A percentile compares a stretch with the other conserved stretches of the same genome.
These are phyloP conservation scores for Lithophane semibrunnea DNA, from an alignment of 2,888 invertebrate species.

Conservation along the genomic window DNA sequence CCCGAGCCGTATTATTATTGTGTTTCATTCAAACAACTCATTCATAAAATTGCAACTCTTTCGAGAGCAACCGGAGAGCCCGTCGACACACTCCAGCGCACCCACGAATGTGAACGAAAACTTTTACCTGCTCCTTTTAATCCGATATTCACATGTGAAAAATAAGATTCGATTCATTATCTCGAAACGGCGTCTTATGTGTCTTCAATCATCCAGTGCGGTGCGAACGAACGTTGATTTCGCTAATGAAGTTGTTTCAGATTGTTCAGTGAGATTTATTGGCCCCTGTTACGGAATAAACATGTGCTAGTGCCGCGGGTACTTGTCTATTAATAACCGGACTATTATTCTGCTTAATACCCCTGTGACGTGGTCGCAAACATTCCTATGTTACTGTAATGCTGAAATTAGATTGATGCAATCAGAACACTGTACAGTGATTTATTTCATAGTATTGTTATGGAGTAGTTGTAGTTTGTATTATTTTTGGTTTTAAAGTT, in stretches of 20 bases:
- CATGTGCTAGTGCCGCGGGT: constrained; percentile 82
- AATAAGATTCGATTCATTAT: constrained; percentile 71
- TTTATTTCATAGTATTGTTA: constrained; percentile 23
- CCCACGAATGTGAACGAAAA: constrained; percentile 76
- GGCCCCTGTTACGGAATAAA: constrained; percentile 80
- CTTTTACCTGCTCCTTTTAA: constrained; percentile 73
- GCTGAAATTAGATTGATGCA: constrained; percentile 75
- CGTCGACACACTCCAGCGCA: constrained; percentile 80
- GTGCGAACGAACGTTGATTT: constrained; percentile 77
- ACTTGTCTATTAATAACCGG: constrained; percentile 85
- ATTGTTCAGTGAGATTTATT: constrained; percentile 85
- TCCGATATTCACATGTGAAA: constrained; percentile 69
- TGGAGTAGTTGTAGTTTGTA: constrained; percentile 1
- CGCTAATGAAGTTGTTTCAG: constrained; percentile 87
- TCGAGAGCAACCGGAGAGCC: constrained; percentile 82
- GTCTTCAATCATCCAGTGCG: constrained; percentile 74
- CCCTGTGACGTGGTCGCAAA: constrained; percentile 79
- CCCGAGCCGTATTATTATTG: constrained; percentile 82
- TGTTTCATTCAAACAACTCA: constrained; percentile 89
- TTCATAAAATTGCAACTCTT: constrained; percentile 89
- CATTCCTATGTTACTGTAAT: constrained; percentile 75
- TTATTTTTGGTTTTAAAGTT: not conserved
- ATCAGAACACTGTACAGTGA: constrained; percentile 55
- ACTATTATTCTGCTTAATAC: constrained; percentile 82
- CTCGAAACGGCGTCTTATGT: constrained; percentile 69